These are phyloP conservation scores for Sarcophaga subvicina DNA, from an alignment of 2,888 invertebrate genomes.

Conservation along the genomic window DNA sequence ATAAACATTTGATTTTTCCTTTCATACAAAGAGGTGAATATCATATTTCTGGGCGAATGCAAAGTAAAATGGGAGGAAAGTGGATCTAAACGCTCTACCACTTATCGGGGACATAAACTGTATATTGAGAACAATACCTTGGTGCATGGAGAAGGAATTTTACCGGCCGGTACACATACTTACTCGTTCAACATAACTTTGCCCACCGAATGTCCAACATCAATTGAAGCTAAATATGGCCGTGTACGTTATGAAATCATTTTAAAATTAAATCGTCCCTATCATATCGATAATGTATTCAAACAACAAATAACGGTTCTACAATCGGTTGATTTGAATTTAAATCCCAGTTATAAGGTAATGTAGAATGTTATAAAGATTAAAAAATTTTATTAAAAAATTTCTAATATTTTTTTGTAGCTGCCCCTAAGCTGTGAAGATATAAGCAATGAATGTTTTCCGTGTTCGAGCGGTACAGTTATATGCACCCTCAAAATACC, in stretches of 20 bases:
- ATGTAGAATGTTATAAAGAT: constrained; percentile 60
- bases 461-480: constrained; percentile 71
- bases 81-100: constrained; percentile 35
- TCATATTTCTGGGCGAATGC: constrained; percentile 72
- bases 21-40: constrained; percentile 66
- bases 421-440: constrained; percentile 69
- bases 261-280: constrained; percentile 89
- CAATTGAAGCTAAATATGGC: constrained; percentile 87
- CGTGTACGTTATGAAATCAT: constrained; percentile 89
- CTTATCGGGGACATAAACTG: constrained; percentile 63
- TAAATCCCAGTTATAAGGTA: constrained; percentile 86
- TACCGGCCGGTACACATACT: constrained; percentile 70
- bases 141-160: constrained; percentile 64
- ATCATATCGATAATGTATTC: constrained; percentile 84
- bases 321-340: constrained; percentile 89
- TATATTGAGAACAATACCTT: constrained; percentile 67
- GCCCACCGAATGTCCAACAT: constrained; percentile 72
- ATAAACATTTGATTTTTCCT: not conserved
- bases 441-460: constrained; percentile 71
- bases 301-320: constrained; percentile 86
- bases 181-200: constrained; percentile 72
- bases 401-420: constrained; percentile 44
- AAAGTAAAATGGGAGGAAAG: constrained; percentile 72
- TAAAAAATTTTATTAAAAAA: not conserved
- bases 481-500: constrained; percentile 70